phyloP scores from a whole-genome alignment of 2,113 vertebrate species.

The Nipponia nippon region DNA sequence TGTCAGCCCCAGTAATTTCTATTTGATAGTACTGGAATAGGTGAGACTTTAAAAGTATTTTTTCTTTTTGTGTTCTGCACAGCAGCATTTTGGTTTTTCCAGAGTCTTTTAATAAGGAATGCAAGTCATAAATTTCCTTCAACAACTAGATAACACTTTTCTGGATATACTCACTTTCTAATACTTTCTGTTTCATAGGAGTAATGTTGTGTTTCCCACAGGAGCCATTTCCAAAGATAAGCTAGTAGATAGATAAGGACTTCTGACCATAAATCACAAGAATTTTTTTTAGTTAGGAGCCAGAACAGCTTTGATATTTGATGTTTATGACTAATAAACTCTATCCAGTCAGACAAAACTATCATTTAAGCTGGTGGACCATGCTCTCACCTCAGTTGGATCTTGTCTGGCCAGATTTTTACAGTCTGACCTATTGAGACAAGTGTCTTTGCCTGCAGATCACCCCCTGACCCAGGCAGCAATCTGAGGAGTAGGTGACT shows the following conservation, averaged over 20 bases:
- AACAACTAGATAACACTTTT: neutral
- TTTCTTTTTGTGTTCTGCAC: neutral
- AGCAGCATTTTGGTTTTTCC: neutral
- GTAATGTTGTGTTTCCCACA: neutral
- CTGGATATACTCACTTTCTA: neutral
- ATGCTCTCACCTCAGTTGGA: neutral
- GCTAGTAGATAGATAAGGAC: neutral
- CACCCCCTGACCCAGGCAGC: neutral
- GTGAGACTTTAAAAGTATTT: neutral
- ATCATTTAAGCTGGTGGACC: neutral
- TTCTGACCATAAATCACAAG: neutral
- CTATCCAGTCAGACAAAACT: neutral
- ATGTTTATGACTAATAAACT: neutral
- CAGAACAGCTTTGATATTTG: neutral
- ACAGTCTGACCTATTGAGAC: neutral
- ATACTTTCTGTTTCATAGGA: neutral
- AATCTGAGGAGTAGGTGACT: neutral
- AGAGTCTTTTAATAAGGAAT: neutral
- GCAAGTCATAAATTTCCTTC: neutral
- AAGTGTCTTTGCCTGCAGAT: neutral
- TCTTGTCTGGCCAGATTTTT: neutral
- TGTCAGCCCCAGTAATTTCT: neutral
- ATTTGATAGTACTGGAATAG: neutral
- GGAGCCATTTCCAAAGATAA: conserved; percentile 14
- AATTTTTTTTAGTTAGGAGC: neutral